Percentiles rank a stretch among this genome's conserved stretches.
Evolutionary conservation across 2,113 vertebrate genomes (phyloP).

Genomic region (Antechinus stuartii): DNA sequence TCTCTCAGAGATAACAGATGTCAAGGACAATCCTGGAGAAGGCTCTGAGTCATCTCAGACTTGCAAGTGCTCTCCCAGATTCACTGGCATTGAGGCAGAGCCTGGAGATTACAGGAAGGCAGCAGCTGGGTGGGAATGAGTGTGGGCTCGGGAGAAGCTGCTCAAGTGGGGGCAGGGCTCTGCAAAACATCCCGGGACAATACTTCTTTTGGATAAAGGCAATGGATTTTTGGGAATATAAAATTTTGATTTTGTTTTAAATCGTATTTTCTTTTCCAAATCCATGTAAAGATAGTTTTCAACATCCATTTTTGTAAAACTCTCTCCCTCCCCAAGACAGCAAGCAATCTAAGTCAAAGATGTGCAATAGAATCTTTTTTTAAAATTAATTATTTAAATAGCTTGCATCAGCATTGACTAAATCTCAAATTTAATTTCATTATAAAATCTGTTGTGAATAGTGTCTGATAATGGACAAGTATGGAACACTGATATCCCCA

Average conservation of each 20-base stretch:
- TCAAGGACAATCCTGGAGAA: not conserved
- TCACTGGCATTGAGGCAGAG: not conserved
- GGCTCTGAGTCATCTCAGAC: not conserved
- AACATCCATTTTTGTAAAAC: no score
- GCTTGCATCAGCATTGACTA: conserved; percentile 61
- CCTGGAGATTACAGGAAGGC: not conserved
- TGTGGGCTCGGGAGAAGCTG: not conserved
- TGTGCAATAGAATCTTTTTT: not conserved
- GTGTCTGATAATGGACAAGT: conserved; percentile 25
- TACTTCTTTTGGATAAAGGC: not conserved
- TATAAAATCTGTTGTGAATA: conserved; percentile 54
- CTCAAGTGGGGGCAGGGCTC: not conserved
- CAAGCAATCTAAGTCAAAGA: no score
- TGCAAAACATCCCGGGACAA: not conserved
- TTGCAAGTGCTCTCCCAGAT: not conserved
- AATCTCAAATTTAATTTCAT: conserved; percentile 61
- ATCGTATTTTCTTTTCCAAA: no score
- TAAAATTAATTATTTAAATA: conserved; percentile 52
- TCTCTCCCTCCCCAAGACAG: no score
- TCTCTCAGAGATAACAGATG: not conserved
- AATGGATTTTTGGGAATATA: not conserved
- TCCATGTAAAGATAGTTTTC: no score
- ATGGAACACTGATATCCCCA: not conserved
- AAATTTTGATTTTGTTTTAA: no score
- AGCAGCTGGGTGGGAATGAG: not conserved